A percentile compares a stretch with the other conserved stretches of the same genome.
phyloP scores from a whole-genome alignment of 2,113 vertebrate species.

The Felis chaus region DNA sequence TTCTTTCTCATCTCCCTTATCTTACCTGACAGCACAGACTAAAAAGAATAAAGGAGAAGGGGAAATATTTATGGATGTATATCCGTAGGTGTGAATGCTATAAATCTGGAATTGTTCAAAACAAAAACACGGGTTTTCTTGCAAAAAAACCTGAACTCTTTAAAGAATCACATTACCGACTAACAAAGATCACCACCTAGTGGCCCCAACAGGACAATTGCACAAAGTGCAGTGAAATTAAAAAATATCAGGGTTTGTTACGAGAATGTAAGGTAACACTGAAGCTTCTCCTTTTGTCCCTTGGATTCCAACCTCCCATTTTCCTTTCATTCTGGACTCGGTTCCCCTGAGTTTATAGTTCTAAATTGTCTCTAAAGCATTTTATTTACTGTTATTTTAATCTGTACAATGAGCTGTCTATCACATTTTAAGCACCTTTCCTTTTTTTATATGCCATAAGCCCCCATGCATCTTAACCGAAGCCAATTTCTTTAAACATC shows the following conservation, averaged over 20 bases:
- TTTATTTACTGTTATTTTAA: conserved; percentile 26
- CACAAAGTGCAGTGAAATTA: conserved; percentile 4
- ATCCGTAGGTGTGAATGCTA: neutral
- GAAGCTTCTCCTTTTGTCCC: neutral
- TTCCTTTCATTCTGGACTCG: neutral
- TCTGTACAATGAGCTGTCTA: neutral
- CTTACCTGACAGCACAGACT: neutral
- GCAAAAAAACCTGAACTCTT: conserved; percentile 16
- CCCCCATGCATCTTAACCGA: neutral
- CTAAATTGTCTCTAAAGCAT: neutral
- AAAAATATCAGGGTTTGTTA: neutral
- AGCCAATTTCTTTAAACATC: neutral
- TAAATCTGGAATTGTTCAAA: neutral
- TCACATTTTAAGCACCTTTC: neutral
- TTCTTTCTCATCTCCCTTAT: neutral
- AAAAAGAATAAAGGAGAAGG: neutral
- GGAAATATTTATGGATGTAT: neutral
- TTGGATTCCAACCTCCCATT: neutral
- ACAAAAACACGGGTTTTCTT: neutral
- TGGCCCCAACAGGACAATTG: conserved; percentile 36
- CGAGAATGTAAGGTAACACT: neutral
- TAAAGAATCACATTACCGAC: conserved; percentile 50
- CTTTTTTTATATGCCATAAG: neutral
- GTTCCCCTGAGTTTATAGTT: neutral
- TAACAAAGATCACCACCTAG: conserved; percentile 79